Base-by-base conservation (phyloP, 2,113 vertebrate species). In the Datnioides undecimradiatus region DNA sequence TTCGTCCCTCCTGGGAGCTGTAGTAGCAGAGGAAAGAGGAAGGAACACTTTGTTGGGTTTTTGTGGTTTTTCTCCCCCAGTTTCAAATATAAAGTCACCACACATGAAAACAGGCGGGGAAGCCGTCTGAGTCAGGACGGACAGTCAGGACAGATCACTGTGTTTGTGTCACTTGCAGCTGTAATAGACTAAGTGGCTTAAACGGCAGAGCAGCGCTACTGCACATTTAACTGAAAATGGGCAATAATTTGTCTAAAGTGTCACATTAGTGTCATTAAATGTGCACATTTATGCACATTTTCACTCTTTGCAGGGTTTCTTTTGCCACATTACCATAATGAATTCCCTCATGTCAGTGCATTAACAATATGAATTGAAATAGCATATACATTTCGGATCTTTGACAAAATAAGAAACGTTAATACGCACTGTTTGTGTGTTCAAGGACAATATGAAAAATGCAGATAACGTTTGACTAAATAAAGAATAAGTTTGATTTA, bases 11-110 rank as follows among this genome's bases (percentile, higher is more conserved):
- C 45, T 0, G 27, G 48, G 77, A 79, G 34, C 52, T 1, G 34
- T 68, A 19, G 31, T 33, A 29, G 36, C 36, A 27, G 59, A 38
- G 17, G 67, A 51, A 80, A 68, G 66, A 71, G 86, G 86, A 92
- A 92, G 85, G 68, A 86, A 80, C 69, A 10, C 55, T 84, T 65
- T 82, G 90, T 69, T n/a, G n/a, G 91, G 88, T 82, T 81, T 74
- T 52, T 85, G 88, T 33, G 90, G 88, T 81, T 91, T 82, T 51
- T 70, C 73, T 13, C 31, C 65, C 21, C 29, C 54, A 29, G 14
- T 76, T 78, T 87, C 41, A 80, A 73, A 89, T 77, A 76, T 80
- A 54, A 87, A 83, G 73, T 34, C 54, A 46, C 73, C 16, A 41
- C 76, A 54, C 71, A 75, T 0, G 4, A 38, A 64, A 64, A 71